Conservation (phyloP, 2,797 vertebrate species). For the Avahi laniger region DNA sequence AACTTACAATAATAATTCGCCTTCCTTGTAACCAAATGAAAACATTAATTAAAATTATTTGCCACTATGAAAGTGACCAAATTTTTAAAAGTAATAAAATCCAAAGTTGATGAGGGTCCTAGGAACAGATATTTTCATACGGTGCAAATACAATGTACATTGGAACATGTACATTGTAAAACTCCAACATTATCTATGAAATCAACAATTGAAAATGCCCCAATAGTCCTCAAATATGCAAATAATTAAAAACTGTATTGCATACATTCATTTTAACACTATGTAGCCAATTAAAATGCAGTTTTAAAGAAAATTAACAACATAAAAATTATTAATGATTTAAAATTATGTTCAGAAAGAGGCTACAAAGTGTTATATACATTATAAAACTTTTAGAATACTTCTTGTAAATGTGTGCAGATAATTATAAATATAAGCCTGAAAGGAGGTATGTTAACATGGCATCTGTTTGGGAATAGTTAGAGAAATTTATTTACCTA, state of each 20-base stretch:
- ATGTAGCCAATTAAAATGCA: neutral
- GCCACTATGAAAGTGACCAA: neutral
- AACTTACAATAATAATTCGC: neutral
- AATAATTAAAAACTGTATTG: neutral
- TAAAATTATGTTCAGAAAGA: conserved; percentile 18
- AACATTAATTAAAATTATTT: conserved; percentile 16
- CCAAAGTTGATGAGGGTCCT: neutral
- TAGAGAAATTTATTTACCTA: neutral
- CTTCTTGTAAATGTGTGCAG: neutral
- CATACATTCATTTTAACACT: neutral
- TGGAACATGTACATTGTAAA: neutral
- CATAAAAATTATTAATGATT: neutral
- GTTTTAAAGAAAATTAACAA: conserved; percentile 6
- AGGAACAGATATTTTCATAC: neutral
- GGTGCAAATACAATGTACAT: neutral
- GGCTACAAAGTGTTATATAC: neutral
- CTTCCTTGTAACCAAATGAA: neutral
- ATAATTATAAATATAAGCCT: neutral
- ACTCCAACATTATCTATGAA: neutral
- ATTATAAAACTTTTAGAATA: neutral
- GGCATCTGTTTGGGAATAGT: neutral
- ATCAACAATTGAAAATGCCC: neutral
- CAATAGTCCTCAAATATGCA: neutral
- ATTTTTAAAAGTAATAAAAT: neutral
- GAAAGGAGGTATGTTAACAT: neutral